A percentile compares a stretch with the other conserved stretches of the same genome.
Conservation (phyloP, 2,888 invertebrate genomes). For the Synanthedon vespiformis region DNA sequence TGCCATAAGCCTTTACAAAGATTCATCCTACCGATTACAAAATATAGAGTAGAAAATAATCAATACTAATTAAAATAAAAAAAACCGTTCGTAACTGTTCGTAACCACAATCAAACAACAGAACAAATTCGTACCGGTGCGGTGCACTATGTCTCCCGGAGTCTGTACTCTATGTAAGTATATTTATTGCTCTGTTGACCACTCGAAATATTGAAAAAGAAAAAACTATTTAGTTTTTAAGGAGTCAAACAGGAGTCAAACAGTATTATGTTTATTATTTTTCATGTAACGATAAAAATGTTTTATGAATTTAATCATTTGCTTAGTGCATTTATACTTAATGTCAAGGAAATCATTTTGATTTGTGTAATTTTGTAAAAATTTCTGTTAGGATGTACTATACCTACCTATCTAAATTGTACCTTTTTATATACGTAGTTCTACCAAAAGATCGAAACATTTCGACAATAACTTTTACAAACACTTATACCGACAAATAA, state of each 20-base stretch:
- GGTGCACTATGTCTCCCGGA: too few species aligned
- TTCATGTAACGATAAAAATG: slow-evolving; percentile 40
- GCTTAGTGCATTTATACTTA: slow-evolving; percentile 36
- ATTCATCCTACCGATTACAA: not conserved
- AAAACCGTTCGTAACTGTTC: too few species aligned
- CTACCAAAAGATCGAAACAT: slow-evolving; percentile 50
- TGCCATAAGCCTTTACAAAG: not conserved
- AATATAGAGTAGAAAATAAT: not conserved
- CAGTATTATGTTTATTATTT: slow-evolving; percentile 66
- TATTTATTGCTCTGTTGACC: too few species aligned
- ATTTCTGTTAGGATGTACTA: not conserved
- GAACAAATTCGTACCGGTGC: too few species aligned
- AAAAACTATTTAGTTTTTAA: not conserved
- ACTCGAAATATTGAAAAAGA: too few species aligned
- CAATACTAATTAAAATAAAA: not conserved
- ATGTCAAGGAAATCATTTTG: slow-evolving; percentile 1
- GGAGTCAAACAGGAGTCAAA: slow-evolving; percentile 32
- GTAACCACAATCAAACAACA: too few species aligned
- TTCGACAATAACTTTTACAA: slow-evolving; percentile 67
- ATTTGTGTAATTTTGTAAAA: not conserved
- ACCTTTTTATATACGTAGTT: slow-evolving; percentile 27
- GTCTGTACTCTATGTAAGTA: too few species aligned
- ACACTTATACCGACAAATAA: slow-evolving; percentile 63
- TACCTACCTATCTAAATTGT: not conserved
- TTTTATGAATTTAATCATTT: slow-evolving; percentile 25